Evolutionary conservation across 2,113 vertebrate genomes (phyloP).

Genomic region (Periophthalmodon schlosseri): DNA sequence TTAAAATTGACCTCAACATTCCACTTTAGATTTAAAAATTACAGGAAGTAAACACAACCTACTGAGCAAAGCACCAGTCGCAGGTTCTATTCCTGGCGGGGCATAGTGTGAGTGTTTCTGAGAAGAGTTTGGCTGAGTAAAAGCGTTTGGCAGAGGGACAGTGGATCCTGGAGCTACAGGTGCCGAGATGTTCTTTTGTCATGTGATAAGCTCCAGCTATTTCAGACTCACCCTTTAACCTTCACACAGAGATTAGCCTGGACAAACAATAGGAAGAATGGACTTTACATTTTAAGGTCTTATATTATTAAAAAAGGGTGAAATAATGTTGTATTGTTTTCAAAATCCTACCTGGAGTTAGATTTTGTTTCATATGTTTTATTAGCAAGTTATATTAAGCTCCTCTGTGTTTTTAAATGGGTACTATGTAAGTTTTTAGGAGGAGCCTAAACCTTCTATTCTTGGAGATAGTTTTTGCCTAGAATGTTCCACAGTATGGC

Average conservation of each 20-base stretch:
- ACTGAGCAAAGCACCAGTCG: neutral
- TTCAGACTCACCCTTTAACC: slow-evolving; percentile 25
- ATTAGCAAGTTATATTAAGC: too few relatives aligned
- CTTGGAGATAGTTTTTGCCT: too few relatives aligned
- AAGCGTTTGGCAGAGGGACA: slow-evolving; percentile 26
- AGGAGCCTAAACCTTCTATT: too few relatives aligned
- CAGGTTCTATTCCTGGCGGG: slow-evolving; percentile 27
- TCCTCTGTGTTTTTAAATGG: too few relatives aligned
- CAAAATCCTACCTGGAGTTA: too few relatives aligned
- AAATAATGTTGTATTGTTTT: too few relatives aligned
- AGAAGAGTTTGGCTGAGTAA: slow-evolving; percentile 51
- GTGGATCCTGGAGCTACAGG: slow-evolving; percentile 12
- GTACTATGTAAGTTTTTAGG: too few relatives aligned
- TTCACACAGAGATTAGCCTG: neutral
- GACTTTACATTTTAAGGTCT: too few relatives aligned
- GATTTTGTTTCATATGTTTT: neutral
- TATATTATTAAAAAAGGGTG: too few relatives aligned
- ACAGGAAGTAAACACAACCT: neutral
- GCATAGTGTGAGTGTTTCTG: slow-evolving; percentile 26
- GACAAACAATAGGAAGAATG: neutral
- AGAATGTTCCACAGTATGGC: too few relatives aligned
- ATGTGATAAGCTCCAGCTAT: slow-evolving; percentile 32
- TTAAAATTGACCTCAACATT: too few relatives aligned
- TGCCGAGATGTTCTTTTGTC: slow-evolving; percentile 23
- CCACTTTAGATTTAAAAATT: too few relatives aligned